Evolutionary conservation across 1,140 invertebrate genomes (phyloP).

Genomic region (Neotoxoptera formosana): DNA sequence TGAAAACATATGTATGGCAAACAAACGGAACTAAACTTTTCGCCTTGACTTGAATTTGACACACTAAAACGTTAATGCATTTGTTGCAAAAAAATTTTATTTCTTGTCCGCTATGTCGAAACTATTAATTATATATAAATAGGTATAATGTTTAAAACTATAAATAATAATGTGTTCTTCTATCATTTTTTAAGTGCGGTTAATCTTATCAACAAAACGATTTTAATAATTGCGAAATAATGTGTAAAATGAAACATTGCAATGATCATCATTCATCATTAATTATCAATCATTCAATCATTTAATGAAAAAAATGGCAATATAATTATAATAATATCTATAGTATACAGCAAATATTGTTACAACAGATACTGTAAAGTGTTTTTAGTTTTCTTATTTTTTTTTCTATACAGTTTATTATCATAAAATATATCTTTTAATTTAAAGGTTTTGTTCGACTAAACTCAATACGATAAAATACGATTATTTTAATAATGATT

Average conservation of each 20-base stretch:
- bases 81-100: slow-evolving; percentile 13
- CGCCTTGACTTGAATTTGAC: slow-evolving; percentile 37
- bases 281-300: not conserved
- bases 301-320: not conserved
- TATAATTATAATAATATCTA: slow-evolving; percentile 26
- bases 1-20: not conserved
- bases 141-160: not conserved
- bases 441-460: not conserved
- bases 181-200: slow-evolving; percentile 36
- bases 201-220: slow-evolving; percentile 49
- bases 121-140: not conserved
- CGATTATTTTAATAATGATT: not conserved
- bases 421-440: not conserved
- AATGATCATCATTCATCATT: not conserved
- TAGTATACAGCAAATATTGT: not conserved
- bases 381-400: slow-evolving; percentile 12
- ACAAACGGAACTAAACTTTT: slow-evolving; percentile 37
- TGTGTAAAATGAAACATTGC: slow-evolving; percentile 40
- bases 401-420: not conserved
- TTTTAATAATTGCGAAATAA: slow-evolving; percentile 44
- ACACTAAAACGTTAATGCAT: not conserved
- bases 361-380: not conserved
- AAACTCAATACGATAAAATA: not conserved
- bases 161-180: slow-evolving; percentile 5
- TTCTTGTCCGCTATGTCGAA: not conserved